These are phyloP conservation scores for Hirtodrosophila histrioides DNA, from an alignment of 2,888 invertebrate species.

Conservation along the genomic window DNA sequence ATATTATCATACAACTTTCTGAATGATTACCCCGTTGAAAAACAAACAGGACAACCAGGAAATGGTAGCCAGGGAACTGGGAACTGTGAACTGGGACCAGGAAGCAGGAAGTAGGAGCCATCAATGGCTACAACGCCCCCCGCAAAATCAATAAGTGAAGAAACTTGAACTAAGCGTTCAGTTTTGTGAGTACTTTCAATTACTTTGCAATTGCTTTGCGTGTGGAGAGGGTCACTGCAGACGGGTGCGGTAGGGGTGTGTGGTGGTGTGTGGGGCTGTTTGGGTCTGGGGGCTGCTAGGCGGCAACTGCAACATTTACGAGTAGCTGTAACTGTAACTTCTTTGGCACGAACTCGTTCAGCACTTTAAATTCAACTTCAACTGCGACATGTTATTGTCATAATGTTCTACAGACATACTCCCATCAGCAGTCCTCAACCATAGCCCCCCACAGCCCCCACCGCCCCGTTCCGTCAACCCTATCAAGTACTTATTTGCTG, in stretches of 20 bases:
- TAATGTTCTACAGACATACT: slow-evolving; percentile 49
- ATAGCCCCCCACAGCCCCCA: not conserved
- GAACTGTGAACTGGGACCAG: not conserved
- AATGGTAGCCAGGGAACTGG: too few relatives aligned
- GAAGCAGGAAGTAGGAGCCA: not conserved
- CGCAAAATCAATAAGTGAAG: slow-evolving; percentile 49
- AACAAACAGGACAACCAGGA: not conserved
- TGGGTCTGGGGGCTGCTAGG: too few relatives aligned
- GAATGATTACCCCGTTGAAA: not conserved
- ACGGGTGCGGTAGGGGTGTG: not conserved
- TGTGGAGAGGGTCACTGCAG: not conserved
- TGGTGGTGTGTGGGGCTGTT: not conserved
- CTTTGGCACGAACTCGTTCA: slow-evolving; percentile 47
- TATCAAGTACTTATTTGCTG: slow-evolving; percentile 14
- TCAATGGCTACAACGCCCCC: slow-evolving; percentile 13
- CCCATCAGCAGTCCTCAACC: not conserved
- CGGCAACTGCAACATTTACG: slow-evolving; percentile 24
- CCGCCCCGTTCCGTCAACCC: not conserved
- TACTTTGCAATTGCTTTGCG: slow-evolving; percentile 63
- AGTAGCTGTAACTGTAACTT: slow-evolving; percentile 39
- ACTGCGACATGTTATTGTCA: slow-evolving; percentile 77
- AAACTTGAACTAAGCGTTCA: slow-evolving; percentile 38
- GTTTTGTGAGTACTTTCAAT: slow-evolving; percentile 64
- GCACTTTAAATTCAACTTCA: slow-evolving; percentile 57
- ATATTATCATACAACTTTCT: too few relatives aligned